phyloP scores from a whole-genome alignment of 2,113 vertebrate genomes.

The Boulengeromyrus knoepffleri region DNA sequence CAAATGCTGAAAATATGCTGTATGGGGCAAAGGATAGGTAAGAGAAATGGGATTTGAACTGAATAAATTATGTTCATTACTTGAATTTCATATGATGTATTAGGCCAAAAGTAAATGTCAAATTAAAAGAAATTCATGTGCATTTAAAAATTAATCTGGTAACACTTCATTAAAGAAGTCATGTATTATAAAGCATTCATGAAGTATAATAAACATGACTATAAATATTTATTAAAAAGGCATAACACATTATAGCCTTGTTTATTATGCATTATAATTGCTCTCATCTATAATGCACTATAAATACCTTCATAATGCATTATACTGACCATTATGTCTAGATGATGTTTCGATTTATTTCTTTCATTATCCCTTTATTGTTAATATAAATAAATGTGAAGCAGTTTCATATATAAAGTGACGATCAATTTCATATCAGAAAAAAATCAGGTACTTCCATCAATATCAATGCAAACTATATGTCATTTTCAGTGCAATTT shows the following conservation, averaged over 20 bases:
- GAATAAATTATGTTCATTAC: neutral
- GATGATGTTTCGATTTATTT: neutral
- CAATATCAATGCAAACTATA: neutral
- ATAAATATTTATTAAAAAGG: too few species aligned
- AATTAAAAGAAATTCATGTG: neutral
- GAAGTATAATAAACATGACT: too few species aligned
- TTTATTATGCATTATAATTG: too few species aligned
- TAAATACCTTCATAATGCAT: too few species aligned
- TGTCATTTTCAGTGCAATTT: neutral
- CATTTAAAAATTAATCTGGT: neutral
- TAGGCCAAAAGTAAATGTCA: neutral
- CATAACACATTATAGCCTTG: too few species aligned
- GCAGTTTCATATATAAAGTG: neutral
- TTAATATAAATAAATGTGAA: neutral
- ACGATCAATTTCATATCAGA: neutral
- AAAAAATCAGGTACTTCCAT: neutral
- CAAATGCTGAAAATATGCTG: neutral
- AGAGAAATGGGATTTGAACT: neutral
- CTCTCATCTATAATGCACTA: too few species aligned
- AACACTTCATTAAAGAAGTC: too few species aligned
- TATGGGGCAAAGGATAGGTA: neutral
- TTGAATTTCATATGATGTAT: neutral
- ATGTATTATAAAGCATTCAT: too few species aligned
- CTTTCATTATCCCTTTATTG: neutral
- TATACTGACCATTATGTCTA: neutral